Evolutionary conservation across 2,113 vertebrate species (phyloP), one percentile per base, ranked within the genome.

Genomic region (Pteronura brasiliensis): DNA sequence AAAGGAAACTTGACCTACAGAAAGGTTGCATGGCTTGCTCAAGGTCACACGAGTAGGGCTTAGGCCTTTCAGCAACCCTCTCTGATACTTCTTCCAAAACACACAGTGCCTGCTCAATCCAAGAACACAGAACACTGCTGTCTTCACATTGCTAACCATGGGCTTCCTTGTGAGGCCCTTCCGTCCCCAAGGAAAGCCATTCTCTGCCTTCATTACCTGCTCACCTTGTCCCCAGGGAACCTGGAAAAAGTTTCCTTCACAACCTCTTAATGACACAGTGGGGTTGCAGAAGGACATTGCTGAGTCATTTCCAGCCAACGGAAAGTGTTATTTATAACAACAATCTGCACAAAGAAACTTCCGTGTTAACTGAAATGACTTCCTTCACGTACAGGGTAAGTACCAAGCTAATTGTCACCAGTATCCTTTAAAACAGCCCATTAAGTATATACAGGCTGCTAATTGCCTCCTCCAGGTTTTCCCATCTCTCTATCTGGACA

Each of bases 301-400:
- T 84, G 74, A 94, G 69, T 96, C 67, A 88, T 61, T 94, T 80
- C 52, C 34, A 96, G 44, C 42, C 89, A 88, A 95, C 93, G n/a
- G 44, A 27, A 92, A 84, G 23, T 80, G 71, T 39, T 85, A 80
- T 92, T 93, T 92, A 93, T 17, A 93, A 42, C 47, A 29, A 74
- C 47, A 21, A 74, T 74, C 80, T 92, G 29, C 80, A 88, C 63
- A 88, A 82, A 93, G 31, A 49, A 95, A 69, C 49, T 83, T 96
- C 52, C 14, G 20, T 55, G 18, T 89, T 92, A 74, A 85, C 49
- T 82, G 34, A 97, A 96, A 89, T 87, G 34, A 59, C 82, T 80
- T 90, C 69, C 80, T 93, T 95, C 80, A 92, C 14, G 47, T 55
- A 69, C 31, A 83, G 67, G n/a, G 47, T 88, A 95, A 96, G 36